Evolutionary conservation across 30 jellyfish, hydroid and myxozoan species (phyloP), one percentile per base, ranked within the genome.

Genomic region (Nemopilema nomurai): DNA sequence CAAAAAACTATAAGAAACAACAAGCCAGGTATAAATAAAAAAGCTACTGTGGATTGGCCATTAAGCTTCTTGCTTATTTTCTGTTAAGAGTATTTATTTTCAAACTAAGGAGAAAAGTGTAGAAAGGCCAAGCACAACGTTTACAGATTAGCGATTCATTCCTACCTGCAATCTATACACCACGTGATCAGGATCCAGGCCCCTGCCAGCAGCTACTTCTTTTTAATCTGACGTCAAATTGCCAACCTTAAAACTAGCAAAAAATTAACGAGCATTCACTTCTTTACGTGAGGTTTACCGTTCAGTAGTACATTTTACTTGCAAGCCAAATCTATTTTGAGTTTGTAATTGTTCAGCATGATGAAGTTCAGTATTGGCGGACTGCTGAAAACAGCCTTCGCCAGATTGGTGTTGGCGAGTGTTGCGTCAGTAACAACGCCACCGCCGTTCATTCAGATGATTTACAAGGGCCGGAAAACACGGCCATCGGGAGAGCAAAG

Each of bases 401-500:
- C 57, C 57, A 13, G 57, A 3, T 41, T 41, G 13, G 57, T 41
- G 6, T 13, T 41, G 13, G 57, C 57, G 57, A 41, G 57, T 41
- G 57, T 41, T 13, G 57, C 57, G 57, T 41, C 57, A 41, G 57
- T 41, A 6, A 41, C 57, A 13, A 41, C 57, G 57, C 57, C 57
- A 41, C 57, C 57, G 57, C 57, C 57, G 13, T 3, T 41, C 52
- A 63, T 71, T 1, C 21, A 28, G 63, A 71, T 28, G 81, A 51
- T 32, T 71, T 71, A 23, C 22, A 28, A 71, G 16, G 64, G 81
- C 25, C 62, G 81, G 17, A 13, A 49, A 1, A 9, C 81, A 28
- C 62, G 81, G 6, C 81, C 63, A 28, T 8, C 81, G 52, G 68
- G 17, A 32, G 64, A 71, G 81, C 1, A 8, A 28, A 71, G 81